Base-by-base conservation (phyloP, 1,140 invertebrate species). In the Panonychus citri region DNA sequence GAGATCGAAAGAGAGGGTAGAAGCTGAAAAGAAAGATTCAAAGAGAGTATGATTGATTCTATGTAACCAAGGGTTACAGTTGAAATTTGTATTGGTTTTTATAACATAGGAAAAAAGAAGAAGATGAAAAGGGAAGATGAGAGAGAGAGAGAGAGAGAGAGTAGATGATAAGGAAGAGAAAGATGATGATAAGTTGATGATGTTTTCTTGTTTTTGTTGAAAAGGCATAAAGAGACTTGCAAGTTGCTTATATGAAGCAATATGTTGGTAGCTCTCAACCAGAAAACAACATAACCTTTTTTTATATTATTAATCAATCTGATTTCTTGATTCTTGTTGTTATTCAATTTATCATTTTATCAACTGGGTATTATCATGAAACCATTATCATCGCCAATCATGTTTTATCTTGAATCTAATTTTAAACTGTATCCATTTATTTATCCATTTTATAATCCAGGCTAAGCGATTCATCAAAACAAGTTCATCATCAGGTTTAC, bases 291-390 rank as follows among this genome's bases (percentile, higher is more conserved):
- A 19, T 24, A 17, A 17, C 13, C 39, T 40, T 40, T 7, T 46
- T 10, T 21, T 46, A 15, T 10, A 46, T 7, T 21, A 46, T 21
- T 46, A 19, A n/a, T 46, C 13, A 15, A 21, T 10, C 21, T 46
- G 43, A n/a, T 46, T 46, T n/a, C 43, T n/a, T n/a, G n/a, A n/a
- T n/a, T n/a, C n/a, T n/a, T n/a, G n/a, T n/a, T n/a, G n/a, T 19
- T 10, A 34, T 91, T 86, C 66, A 95, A 21, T 49, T 52, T 37
- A 10, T 25, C 30, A 13, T 52, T 25, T 27, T 19, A 17, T 52
- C 15, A 13, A 1, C 24, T 21, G 89, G 1, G 93, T 88, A 1
- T 95, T 89, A 17, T 96, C 89, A 82, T 83, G 68, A 74, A 71
- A 61, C 27, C 24, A 56, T n/a, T 10, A 13, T 42, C 30, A 39